Evolutionary conservation across 2,113 vertebrate genomes (phyloP).

Genomic region (Apteryx owenii): DNA sequence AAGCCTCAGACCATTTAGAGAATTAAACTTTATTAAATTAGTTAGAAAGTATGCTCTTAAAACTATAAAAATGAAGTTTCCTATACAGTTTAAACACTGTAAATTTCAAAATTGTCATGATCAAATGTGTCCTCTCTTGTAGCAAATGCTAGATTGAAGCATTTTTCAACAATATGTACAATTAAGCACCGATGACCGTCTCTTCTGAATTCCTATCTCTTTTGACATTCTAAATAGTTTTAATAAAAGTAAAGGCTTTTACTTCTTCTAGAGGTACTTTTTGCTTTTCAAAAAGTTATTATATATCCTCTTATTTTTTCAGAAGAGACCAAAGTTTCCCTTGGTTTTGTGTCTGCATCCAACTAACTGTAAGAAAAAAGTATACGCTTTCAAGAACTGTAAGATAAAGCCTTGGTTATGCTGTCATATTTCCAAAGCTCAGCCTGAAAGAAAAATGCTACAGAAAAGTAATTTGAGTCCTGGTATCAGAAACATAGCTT

Average conservation of each 20-base stretch:
- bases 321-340: background rate
- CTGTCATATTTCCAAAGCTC: background rate
- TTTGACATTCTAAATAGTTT: background rate
- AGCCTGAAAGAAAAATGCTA: background rate
- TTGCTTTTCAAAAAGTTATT: background rate
- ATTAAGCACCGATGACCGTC: background rate
- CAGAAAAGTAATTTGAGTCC: background rate
- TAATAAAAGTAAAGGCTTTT: background rate
- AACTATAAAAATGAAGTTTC: too few relatives aligned
- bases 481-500: background rate
- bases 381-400: background rate
- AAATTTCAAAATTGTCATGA: too few relatives aligned
- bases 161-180: background rate
- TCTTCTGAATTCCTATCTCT: background rate
- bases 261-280: background rate
- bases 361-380: background rate
- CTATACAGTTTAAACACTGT: too few relatives aligned
- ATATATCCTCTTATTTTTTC: background rate
- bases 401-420: background rate
- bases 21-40: too few relatives aligned
- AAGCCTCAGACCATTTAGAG: too few relatives aligned
- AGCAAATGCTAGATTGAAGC: background rate
- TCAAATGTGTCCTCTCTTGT: background rate
- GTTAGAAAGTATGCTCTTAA: too few relatives aligned
- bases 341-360: background rate